These are phyloP conservation scores for Microplitis deprimator DNA, from an alignment of 2,888 invertebrate species.

Conservation along the genomic window DNA sequence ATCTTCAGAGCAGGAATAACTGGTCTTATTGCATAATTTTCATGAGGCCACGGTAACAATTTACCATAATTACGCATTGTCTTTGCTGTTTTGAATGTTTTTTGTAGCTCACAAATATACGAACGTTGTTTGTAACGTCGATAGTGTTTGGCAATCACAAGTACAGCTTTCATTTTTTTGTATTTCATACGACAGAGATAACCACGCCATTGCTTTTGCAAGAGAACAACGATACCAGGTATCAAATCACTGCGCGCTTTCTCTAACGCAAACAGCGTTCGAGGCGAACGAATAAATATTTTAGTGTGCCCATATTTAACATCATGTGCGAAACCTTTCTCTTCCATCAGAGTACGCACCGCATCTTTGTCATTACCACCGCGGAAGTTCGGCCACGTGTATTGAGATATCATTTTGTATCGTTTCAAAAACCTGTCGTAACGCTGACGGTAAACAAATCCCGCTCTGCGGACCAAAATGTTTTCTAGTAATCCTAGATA, in stretches of 20 bases:
- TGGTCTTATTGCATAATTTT: conserved; percentile 79
- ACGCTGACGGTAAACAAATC: conserved; percentile 95
- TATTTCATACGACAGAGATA: conserved; percentile 82
- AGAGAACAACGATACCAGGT: conserved; percentile 90
- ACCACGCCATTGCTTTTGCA: conserved; percentile 97
- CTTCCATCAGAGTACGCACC: conserved; percentile 86
- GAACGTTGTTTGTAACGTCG: conserved; percentile 82
- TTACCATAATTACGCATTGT: conserved; percentile 84
- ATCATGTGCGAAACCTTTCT: conserved; percentile 83
- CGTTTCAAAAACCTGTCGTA: conserved; percentile 93
- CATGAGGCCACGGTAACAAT: conserved; percentile 85
- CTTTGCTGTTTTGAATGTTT: conserved; percentile 78
- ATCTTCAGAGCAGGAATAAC: conserved; percentile 77
- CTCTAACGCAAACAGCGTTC: conserved; percentile 92
- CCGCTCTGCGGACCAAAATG: conserved; percentile 94
- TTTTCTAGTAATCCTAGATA: conserved; percentile 96
- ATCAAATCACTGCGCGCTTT: conserved; percentile 87
- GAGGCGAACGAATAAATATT: conserved; percentile 94
- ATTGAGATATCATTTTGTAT: conserved; percentile 96
- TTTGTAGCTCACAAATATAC: conserved; percentile 79
- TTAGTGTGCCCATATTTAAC: conserved; percentile 97
- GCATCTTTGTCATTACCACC: conserved; percentile 86
- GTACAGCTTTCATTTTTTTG: conserved; percentile 88
- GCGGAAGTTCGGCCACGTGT: conserved; percentile 97
- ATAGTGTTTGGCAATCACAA: conserved; percentile 86